These are phyloP conservation scores for Himalopsyche anomala DNA, from an alignment of 2,888 invertebrate genomes.

Conservation along the genomic window DNA sequence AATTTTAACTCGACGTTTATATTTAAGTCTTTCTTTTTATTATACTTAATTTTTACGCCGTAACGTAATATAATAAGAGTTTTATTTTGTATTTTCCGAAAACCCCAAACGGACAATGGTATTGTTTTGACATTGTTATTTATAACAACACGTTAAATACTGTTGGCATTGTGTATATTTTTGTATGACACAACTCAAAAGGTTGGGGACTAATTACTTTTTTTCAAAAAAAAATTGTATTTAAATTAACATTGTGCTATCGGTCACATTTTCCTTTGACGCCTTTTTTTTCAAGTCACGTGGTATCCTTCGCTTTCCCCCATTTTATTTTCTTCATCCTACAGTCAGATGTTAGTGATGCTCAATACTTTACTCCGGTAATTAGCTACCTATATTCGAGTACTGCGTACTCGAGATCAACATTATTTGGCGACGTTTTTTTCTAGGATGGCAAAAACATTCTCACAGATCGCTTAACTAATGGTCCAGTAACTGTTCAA, in stretches of 20 bases:
- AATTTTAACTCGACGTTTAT: background rate
- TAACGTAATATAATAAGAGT: background rate
- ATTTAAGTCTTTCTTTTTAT: background rate
- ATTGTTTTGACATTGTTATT: background rate
- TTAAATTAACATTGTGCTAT: constrained; percentile 1
- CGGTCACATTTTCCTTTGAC: background rate
- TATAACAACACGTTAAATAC: background rate
- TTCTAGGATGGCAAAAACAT: no score
- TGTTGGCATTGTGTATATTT: background rate
- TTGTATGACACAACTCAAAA: background rate
- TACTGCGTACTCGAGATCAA: no score
- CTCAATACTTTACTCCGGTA: no score
- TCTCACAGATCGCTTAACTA: no score
- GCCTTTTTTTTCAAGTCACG: background rate
- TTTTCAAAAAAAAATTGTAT: background rate
- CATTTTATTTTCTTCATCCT: background rate
- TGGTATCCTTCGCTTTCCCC: background rate
- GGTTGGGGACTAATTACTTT: background rate
- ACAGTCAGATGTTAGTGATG: no score
- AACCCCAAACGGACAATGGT: background rate
- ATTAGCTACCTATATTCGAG: no score
- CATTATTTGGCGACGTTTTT: no score
- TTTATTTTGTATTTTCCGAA: background rate
- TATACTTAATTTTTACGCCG: background rate
- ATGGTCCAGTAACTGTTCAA: no score